Percentiles rank a stretch among this genome's conserved stretches.
phyloP scores from a whole-genome alignment of 2,797 vertebrate species.

The Lacerta agilis region DNA sequence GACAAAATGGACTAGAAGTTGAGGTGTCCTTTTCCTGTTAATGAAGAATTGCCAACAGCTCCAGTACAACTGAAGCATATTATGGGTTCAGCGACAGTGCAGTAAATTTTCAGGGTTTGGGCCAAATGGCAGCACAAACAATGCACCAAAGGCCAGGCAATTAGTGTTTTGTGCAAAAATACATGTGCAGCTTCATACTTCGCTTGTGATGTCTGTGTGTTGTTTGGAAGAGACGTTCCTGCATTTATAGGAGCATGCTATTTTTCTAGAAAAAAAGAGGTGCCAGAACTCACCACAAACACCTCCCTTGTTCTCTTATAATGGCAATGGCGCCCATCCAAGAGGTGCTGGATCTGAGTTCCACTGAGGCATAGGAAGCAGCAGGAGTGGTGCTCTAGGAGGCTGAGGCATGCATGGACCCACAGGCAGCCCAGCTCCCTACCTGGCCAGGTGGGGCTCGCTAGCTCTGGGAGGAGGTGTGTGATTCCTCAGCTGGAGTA shows the following conservation, averaged over 20 bases:
- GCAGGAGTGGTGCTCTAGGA: no score
- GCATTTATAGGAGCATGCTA: not conserved
- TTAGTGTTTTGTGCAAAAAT: not conserved
- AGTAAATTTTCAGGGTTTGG: not conserved
- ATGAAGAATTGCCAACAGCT: not conserved
- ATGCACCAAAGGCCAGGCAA: not conserved
- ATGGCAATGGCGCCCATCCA: no score
- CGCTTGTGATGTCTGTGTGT: not conserved
- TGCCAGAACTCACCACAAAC: no score
- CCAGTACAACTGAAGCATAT: not conserved
- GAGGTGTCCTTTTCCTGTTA: not conserved
- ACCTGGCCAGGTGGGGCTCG: no score
- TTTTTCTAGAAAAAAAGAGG: no score
- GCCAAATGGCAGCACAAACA: slow-evolving; percentile 1
- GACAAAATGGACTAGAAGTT: not conserved
- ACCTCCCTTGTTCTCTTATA: no score
- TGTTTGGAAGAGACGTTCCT: not conserved
- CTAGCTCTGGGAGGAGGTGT: no score
- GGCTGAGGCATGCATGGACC: no score
- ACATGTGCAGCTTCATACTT: not conserved
- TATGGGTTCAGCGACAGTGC: not conserved
- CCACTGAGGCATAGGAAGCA: no score
- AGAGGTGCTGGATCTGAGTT: no score
- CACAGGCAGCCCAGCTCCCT: no score
- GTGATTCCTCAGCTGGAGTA: no score